Evolutionary conservation across 2,797 vertebrate genomes (phyloP), one percentile per base, ranked within the genome.

Genomic region (Sebastes elongatus): DNA sequence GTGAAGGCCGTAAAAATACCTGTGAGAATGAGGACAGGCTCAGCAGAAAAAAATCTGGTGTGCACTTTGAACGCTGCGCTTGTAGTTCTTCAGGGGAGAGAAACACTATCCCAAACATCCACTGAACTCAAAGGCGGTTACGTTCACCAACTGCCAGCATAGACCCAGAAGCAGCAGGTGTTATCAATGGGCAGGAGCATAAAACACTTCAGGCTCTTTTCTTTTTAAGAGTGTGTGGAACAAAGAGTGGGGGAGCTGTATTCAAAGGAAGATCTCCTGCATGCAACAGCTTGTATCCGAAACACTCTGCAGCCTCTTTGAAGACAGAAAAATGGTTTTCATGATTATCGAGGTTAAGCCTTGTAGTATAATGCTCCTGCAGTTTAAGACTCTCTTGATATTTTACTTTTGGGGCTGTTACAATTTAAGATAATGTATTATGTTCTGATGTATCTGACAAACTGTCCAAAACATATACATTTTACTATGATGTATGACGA

Each of bases 231-330:
- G 52, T 66, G 59, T 8, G 5, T 42, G 62, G 11, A 30, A 27
- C 1, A 8, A 55, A 18, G 22, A 28, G 65, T 1, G 6, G 16
- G 38, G 9, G 23, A 33, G 65, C 23, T 52, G 59, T 23, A 23
- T 67, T 78, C 30, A 66, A 60, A 71, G 20, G 42, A 59, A 52
- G 64, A 74, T 61, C 11, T 59, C 70, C 7, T 76, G 59, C 91
- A 61, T 84, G 88, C 80, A 85, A 67, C 82, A 87, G 83, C 88
- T 82, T 86, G 90, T 55, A 60, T 71, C 63, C 2, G 13, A 13
- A 20, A n/a, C 23, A 14, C 61, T 59, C 22, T 49, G 38, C 6
- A 60, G 57, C 35, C 7, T 69, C 67, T 74, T 67, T 68, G 32
- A 66, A 80, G 27, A 7, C 46, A 56, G 30, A 67, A n/a, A 69